A percentile compares a stretch with the other conserved stretches of the same genome.
phyloP scores from a whole-genome alignment of 2,888 invertebrate genomes.

The Tenthredo amoena region DNA sequence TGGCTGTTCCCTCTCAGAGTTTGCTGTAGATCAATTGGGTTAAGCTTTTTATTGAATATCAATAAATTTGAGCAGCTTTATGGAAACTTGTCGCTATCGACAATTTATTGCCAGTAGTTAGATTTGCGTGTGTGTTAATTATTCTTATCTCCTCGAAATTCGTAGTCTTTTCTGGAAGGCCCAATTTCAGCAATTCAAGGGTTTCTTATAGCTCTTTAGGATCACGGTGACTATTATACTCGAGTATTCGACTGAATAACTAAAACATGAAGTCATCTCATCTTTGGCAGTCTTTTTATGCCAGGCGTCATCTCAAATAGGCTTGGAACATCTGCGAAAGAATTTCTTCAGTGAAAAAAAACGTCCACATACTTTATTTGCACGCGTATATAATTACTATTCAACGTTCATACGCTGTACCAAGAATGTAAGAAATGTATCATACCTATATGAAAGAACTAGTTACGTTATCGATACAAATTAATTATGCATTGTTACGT shows the following conservation, averaged over 20 bases:
- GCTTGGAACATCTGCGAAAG: constrained; percentile 42
- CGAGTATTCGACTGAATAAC: constrained; percentile 55
- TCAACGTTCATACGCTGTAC: constrained; percentile 16
- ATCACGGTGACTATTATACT: constrained; percentile 32
- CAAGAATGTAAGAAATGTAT: constrained; percentile 34
- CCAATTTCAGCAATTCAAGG: neutral
- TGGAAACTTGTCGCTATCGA: neutral
- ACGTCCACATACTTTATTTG: constrained; percentile 11
- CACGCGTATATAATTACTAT: constrained; percentile 25
- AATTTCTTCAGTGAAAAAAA: constrained; percentile 39
- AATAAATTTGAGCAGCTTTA: neutral
- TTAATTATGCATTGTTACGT: neutral
- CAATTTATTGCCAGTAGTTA: neutral
- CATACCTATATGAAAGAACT: neutral
- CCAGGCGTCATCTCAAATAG: constrained; percentile 21
- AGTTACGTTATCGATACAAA: neutral
- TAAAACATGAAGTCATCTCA: constrained; percentile 52
- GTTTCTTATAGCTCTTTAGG: neutral
- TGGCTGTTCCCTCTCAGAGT: neutral
- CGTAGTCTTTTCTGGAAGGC: neutral
- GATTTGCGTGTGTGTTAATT: neutral
- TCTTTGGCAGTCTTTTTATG: constrained; percentile 30
- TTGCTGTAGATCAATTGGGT: neutral
- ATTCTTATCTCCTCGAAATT: neutral
- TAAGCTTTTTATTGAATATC: neutral